Conservation (phyloP, 2,888 invertebrate species). For the Eupithecia subfuscata region DNA sequence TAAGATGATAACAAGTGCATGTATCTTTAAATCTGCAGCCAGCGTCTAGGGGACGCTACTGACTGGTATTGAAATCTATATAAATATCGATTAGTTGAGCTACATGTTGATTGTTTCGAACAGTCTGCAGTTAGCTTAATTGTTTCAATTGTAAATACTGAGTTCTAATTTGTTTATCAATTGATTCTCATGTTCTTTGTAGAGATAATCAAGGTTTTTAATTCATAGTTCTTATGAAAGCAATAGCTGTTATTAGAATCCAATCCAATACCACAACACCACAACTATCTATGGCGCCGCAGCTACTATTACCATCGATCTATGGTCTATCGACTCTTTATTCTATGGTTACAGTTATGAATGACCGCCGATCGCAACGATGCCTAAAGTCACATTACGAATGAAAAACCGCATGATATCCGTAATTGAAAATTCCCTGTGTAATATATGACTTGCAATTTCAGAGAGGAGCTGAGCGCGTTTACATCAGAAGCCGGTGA, state of each 20-base stretch:
- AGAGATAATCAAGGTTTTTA: no score
- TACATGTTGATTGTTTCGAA: no score
- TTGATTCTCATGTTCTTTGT: no score
- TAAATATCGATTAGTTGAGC: no score
- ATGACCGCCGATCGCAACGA: constrained; percentile 68
- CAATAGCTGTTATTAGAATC: background rate
- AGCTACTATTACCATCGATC: constrained; percentile 13
- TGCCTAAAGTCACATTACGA: constrained; percentile 82
- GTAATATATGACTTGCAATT: constrained; percentile 83
- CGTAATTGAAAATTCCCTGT: constrained; percentile 83
- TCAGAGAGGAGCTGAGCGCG: constrained; percentile 62
- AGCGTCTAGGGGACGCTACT: no score
- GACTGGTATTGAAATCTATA: no score
- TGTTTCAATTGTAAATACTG: no score
- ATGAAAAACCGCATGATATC: constrained; percentile 83
- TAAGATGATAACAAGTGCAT: no score
- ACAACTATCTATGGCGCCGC: background rate
- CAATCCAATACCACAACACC: background rate
- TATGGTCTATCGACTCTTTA: constrained; percentile 38
- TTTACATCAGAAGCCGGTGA: background rate
- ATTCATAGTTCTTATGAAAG: background rate
- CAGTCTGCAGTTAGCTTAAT: no score
- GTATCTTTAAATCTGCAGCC: no score
- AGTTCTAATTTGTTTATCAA: no score
- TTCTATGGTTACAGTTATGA: constrained; percentile 57